phyloP scores from a whole-genome alignment of 2,888 invertebrate species.

The Mythimna loreyi region DNA sequence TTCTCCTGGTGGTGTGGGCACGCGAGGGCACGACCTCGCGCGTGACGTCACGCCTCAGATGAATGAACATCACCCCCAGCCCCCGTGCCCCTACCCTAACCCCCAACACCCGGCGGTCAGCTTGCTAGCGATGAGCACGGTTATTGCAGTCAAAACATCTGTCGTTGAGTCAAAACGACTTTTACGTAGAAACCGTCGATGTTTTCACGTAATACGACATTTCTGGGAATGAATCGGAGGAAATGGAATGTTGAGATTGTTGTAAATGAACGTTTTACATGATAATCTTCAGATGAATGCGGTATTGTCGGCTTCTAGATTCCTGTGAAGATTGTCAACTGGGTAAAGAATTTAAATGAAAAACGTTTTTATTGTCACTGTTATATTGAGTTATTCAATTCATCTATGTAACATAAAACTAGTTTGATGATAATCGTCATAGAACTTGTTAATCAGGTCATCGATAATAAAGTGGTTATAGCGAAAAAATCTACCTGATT shows the following conservation, averaged over 20 bases:
- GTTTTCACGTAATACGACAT: slow-evolving; percentile 56
- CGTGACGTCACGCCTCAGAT: slow-evolving; percentile 86
- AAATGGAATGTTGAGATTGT: slow-evolving; percentile 1
- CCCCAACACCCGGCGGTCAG: slow-evolving; percentile 74
- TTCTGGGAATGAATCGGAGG: slow-evolving; percentile 34
- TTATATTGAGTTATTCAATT: background rate
- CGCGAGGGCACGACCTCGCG: slow-evolving; percentile 85
- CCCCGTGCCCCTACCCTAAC: slow-evolving; percentile 57
- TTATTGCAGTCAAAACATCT: slow-evolving; percentile 81
- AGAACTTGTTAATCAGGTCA: slow-evolving; percentile 8
- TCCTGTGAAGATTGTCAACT: background rate
- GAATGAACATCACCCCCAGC: slow-evolving; percentile 84
- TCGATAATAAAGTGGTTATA: background rate
- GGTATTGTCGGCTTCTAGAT: slow-evolving; percentile 5
- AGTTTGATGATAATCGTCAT: background rate
- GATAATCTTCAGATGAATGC: background rate
- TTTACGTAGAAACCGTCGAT: slow-evolving; percentile 49
- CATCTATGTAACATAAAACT: slow-evolving; percentile 2
- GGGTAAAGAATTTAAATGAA: background rate
- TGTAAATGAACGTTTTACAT: slow-evolving; percentile 21
- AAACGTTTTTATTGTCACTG: background rate
- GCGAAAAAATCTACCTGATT: slow-evolving; percentile 3
- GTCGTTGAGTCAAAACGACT: slow-evolving; percentile 65
- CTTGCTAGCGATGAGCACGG: slow-evolving; percentile 75
- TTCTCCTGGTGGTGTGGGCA: slow-evolving; percentile 71